A percentile compares a stretch with the other conserved stretches of the same genome.
phyloP scores from a whole-genome alignment of 2,797 vertebrate species.

The Triplophysa bombifrons region DNA sequence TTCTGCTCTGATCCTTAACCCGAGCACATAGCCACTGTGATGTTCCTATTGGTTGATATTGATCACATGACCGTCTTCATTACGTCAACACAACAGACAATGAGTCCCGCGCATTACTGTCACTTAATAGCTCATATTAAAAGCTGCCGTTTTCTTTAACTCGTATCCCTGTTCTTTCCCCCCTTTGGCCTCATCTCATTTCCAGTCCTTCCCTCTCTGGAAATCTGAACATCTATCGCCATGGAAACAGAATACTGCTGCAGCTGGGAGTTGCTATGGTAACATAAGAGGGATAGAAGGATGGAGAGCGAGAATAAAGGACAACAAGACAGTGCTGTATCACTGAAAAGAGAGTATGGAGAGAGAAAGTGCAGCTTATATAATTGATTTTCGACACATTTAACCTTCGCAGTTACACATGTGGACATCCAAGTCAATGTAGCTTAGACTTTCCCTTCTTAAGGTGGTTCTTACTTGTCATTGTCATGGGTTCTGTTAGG shows the following conservation, averaged over 20 bases:
- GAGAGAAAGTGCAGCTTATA: conserved; percentile 14
- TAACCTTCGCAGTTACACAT: conserved; percentile 23
- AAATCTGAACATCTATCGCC: conserved; percentile 73
- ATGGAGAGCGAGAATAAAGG: conserved; percentile 50
- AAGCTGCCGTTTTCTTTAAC: conserved; percentile 60
- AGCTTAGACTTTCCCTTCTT: neutral
- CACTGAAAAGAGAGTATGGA: conserved; percentile 67
- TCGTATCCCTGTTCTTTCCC: conserved; percentile 59
- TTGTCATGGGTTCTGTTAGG: neutral
- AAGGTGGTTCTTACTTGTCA: neutral
- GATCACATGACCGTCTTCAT: neutral
- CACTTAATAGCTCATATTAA: conserved; percentile 54
- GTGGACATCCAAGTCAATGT: neutral
- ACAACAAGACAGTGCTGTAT: conserved; percentile 69
- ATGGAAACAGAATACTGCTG: conserved; percentile 81
- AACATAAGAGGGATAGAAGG: conserved; percentile 58
- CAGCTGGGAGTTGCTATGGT: conserved; percentile 78
- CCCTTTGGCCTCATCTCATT: conserved; percentile 58
- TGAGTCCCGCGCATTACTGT: neutral
- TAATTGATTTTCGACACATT: conserved; percentile 19
- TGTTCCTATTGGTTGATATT: neutral
- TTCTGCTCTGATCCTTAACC: conserved; percentile 9
- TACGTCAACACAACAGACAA: neutral
- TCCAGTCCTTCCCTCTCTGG: conserved; percentile 65
- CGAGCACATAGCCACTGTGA: neutral